A percentile compares a stretch with the other conserved stretches of the same genome.
Evolutionary conservation across 2,888 invertebrate species (phyloP).

Genomic region (Furcula furcula): DNA sequence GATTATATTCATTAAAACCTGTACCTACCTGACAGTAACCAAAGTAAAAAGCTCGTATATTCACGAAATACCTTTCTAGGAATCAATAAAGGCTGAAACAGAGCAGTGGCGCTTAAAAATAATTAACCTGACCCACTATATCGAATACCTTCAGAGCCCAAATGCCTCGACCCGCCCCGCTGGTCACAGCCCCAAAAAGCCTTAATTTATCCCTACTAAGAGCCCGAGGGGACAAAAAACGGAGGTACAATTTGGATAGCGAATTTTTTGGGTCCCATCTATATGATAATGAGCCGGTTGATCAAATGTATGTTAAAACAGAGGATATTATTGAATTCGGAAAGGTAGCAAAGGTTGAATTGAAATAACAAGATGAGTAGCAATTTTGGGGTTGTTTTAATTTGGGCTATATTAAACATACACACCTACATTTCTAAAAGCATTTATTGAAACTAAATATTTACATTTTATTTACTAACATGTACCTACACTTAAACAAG

Average conservation of each 20-base stretch:
- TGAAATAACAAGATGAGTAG: constrained; percentile 54
- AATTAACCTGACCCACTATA: constrained; percentile 41
- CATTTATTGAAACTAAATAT: too few species aligned
- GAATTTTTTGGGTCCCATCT: constrained; percentile 53
- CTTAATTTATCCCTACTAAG: constrained; percentile 53
- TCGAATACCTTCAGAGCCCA: constrained; percentile 38
- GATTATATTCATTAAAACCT: too few species aligned
- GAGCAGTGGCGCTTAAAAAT: too few species aligned
- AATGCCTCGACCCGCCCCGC: constrained; percentile 42
- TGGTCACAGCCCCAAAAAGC: constrained; percentile 45
- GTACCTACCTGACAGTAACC: too few species aligned
- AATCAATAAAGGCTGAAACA: too few species aligned
- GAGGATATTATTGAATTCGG: constrained; percentile 46
- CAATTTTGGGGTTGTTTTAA: too few species aligned
- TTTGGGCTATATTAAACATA: too few species aligned
- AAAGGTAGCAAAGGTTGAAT: constrained; percentile 38
- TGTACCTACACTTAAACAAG: too few species aligned
- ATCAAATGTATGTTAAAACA: constrained; percentile 64
- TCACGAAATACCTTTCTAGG: too few species aligned
- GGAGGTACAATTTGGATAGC: constrained; percentile 51
- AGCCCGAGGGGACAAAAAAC: constrained; percentile 47
- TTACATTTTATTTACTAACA: too few species aligned
- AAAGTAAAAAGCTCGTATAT: too few species aligned
- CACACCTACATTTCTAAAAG: too few species aligned
- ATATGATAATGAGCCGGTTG: constrained; percentile 60